Evolutionary conservation across 1,140 invertebrate species (phyloP).

Genomic region (Anagrus nilaparvatae): DNA sequence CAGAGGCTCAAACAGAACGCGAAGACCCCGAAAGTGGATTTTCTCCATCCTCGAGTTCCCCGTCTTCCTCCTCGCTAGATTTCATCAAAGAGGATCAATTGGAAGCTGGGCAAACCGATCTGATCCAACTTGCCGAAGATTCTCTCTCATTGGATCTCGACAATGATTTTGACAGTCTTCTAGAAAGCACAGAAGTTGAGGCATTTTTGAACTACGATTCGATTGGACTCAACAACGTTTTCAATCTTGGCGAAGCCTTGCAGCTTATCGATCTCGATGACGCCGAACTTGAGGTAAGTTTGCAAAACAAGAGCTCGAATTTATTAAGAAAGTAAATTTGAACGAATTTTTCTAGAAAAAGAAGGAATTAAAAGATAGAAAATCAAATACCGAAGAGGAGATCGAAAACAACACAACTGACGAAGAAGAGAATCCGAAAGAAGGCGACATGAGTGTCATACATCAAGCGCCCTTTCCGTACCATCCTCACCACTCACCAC

Average conservation of each 20-base stretch:
- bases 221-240: conserved; percentile 45
- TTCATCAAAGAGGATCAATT: conserved; percentile 25
- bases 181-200: conserved; percentile 32
- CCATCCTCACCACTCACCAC: too few relatives aligned
- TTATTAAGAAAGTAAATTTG: too few relatives aligned
- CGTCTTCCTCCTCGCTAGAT: too few relatives aligned
- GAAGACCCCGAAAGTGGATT: conserved; percentile 1
- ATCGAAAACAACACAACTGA: too few relatives aligned
- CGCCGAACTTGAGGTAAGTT: conserved; percentile 41
- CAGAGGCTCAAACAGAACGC: conserved; percentile 21
- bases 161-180: conserved; percentile 37
- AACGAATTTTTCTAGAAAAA: too few relatives aligned
- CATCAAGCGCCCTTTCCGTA: conserved; percentile 52
- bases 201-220: conserved; percentile 36
- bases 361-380: conserved; percentile 29
- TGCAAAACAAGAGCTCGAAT: too few relatives aligned
- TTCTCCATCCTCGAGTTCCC: too few relatives aligned
- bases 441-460: conserved; percentile 55
- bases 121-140: conserved; percentile 33
- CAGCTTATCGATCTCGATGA: conserved; percentile 62
- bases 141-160: conserved; percentile 35
- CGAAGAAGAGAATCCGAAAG: conserved; percentile 43
- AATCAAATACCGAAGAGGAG: conserved; percentile 24
- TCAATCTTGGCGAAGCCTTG: conserved; percentile 62
- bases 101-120: conserved; percentile 25